Percentiles rank a stretch among this genome's conserved stretches.
These are phyloP conservation scores for Philhelius pedissequus DNA, from an alignment of 2,888 invertebrate species.

Conservation along the genomic window DNA sequence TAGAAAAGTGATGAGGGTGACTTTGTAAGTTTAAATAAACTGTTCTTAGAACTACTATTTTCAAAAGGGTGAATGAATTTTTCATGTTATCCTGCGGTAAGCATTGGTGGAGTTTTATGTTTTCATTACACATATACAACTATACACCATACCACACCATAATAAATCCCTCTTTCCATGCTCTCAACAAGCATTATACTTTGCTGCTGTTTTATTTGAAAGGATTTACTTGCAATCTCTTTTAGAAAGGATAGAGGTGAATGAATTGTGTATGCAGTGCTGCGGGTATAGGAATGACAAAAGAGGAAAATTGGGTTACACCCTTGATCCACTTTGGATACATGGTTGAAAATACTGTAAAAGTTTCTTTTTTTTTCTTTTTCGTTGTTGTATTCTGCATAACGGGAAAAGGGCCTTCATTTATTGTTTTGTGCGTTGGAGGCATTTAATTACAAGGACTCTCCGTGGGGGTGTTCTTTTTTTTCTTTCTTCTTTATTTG, in stretches of 20 bases:
- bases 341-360: slow-evolving; percentile 30
- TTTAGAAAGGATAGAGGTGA: slow-evolving; percentile 39
- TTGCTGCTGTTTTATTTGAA: slow-evolving; percentile 23
- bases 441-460: slow-evolving; percentile 45
- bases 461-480: slow-evolving; percentile 1
- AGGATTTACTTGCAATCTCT: slow-evolving; percentile 44
- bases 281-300: slow-evolving; percentile 46
- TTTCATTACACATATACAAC: background rate
- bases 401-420: slow-evolving; percentile 40
- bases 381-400: background rate
- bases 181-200: background rate
- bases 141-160: background rate
- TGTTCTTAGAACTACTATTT: slow-evolving; percentile 35
- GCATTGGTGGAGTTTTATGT: slow-evolving; percentile 5
- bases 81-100: slow-evolving; percentile 38
- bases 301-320: slow-evolving; percentile 54
- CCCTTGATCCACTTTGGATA: slow-evolving; percentile 64
- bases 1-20: slow-evolving; percentile 53
- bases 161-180: background rate
- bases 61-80: slow-evolving; percentile 61
- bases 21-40: slow-evolving; percentile 53
- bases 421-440: slow-evolving; percentile 44
- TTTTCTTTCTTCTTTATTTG: background rate
- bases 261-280: slow-evolving; percentile 37
- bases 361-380: slow-evolving; percentile 18